These are phyloP conservation scores for Leucopsar rothschildi DNA, from an alignment of 2,113 vertebrate species.

Conservation along the genomic window DNA sequence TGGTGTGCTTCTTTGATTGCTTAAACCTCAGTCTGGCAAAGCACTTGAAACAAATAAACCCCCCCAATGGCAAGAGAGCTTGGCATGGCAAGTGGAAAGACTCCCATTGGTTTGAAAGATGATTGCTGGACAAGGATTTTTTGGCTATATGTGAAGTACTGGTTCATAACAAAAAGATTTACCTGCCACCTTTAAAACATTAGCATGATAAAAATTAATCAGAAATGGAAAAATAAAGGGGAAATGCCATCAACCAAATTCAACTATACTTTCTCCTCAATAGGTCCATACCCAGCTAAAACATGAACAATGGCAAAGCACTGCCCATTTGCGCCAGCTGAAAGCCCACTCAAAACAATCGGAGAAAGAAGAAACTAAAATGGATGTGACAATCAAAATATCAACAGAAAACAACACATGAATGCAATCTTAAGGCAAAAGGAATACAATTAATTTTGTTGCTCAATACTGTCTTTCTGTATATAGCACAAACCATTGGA, in stretches of 20 bases:
- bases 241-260: background rate
- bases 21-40: background rate
- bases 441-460: background rate
- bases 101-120: background rate
- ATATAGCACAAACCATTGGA: background rate
- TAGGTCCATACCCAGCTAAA: background rate
- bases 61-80: background rate
- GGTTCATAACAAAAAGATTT: background rate
- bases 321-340: background rate
- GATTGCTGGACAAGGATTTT: background rate
- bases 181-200: background rate
- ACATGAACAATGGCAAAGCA: background rate
- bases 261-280: background rate
- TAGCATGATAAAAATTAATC: background rate
- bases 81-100: background rate
- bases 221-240: background rate
- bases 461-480: background rate
- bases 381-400: background rate
- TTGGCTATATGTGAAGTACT: background rate
- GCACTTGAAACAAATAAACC: background rate
- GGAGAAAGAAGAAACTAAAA: background rate
- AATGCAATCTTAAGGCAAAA: background rate
- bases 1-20: background rate
- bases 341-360: background rate
- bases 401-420: background rate